Base-by-base conservation (phyloP, 2,888 invertebrate species). In the Lycophotia porphyrea region DNA sequence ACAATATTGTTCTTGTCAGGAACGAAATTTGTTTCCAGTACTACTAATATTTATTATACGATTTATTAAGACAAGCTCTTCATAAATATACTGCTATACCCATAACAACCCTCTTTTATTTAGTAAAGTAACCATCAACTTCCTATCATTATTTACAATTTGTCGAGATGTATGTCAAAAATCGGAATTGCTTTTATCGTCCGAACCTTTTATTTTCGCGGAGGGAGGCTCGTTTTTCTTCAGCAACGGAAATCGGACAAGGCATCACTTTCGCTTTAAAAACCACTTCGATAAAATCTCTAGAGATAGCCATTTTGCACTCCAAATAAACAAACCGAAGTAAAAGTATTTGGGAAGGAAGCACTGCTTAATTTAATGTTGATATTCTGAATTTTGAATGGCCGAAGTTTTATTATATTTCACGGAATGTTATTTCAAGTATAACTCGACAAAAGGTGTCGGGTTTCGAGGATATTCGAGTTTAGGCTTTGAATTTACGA, bases 371-470 rank as follows among this genome's bases (percentile, higher is more conserved):
- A 78, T 86, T 84, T 80, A 79, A 84, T 71, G 74, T 75, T 71
- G 77, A 81, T 84, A 82, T 76, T 81, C 72, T 70, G 80, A 86
- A 83, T 85, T 80, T 64, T 82, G 83, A 84, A 87, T 83, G 72
- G 78, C 64, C 34, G 75, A 88, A 88, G 77, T 82, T 86, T 79
- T 80, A 82, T 86, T 87, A 79, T 83, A 86, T 85, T 85, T 83
- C 65, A 69, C 80, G 71, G 60, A 74, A 75, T 83, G 67, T 82
- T 80, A 81, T 81, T 84, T 75, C 76, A 76, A 81, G 64, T 70
- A 75, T 78, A 79, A 76, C 68, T 79, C 78, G 78, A 81, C 81
- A 81, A 84, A 85, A 80, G 85, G 76, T 85, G 81, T 74, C 65
- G 49, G 68, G 34, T 83, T 86, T 71, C 60, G 27, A 61, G 66